Conservation (phyloP, 2,797 vertebrate genomes). For the Hapalemur alaotrensis region DNA sequence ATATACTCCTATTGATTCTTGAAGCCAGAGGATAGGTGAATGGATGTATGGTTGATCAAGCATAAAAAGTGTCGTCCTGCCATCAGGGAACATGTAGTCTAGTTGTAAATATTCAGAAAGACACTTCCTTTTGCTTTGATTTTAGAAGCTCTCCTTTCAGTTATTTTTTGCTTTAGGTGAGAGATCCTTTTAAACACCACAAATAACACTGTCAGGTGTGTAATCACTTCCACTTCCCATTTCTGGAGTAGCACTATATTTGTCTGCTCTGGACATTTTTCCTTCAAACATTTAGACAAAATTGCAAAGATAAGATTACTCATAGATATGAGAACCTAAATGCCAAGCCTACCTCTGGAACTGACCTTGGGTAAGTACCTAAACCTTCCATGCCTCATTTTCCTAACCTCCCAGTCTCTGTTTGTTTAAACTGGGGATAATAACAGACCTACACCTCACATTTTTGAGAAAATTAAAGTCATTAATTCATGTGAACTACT, state of each 20-base stretch:
- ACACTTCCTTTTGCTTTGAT: neutral
- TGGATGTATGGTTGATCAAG: neutral
- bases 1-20: neutral
- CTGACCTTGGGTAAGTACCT: neutral
- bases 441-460: neutral
- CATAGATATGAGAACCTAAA: neutral
- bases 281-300: neutral
- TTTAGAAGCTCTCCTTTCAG: neutral
- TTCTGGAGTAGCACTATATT: constrained; percentile 32
- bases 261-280: constrained; percentile 38
- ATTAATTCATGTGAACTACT: neutral
- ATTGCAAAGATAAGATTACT: neutral
- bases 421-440: neutral
- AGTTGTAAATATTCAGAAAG: constrained; percentile 29
- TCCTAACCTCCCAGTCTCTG: neutral
- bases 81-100: neutral
- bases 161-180: constrained; percentile 14
- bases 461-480: neutral
- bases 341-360: neutral
- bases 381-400: neutral
- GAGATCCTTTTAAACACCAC: constrained; percentile 3
- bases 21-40: neutral
- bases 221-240: neutral
- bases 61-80: neutral
- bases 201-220: constrained; percentile 14